Evolutionary conservation across 1,140 invertebrate genomes (phyloP), one percentile per base, ranked within the genome.

Genomic region (Trichogramma pretiosum): DNA sequence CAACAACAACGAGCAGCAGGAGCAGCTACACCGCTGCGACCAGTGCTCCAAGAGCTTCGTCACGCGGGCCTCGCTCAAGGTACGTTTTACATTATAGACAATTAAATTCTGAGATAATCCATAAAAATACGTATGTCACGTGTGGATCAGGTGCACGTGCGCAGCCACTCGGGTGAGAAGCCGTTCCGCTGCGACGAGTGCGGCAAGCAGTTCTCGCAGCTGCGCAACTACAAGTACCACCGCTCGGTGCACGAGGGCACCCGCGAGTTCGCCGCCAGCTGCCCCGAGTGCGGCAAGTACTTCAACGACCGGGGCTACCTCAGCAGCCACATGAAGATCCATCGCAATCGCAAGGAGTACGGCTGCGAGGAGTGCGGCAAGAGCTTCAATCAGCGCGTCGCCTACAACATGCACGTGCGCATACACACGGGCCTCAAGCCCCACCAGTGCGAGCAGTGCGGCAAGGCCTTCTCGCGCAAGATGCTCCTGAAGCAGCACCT

Each of bases 351-450:
- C 14, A 85, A 85, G 58, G 83, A 87, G 57, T 86, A 87, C 61
- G 80, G 77, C 19, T 87, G 84, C 57, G 74, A 77, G 13, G 77
- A 80, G 45, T 87, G 84, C 57, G 81, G 81, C 1, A 85, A 85
- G 59, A 78, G 83, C 14, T 87, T 87, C 57, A 87, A 88, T 64
- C 85, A 88, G 61, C 74, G 85, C 17, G 85, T 87, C 13, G 84
- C 83, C 5, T 87, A 85, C 62, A 87, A 86, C 57, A 87, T 87
- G 85, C 86, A 89, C 62, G 76, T 85, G 0, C 67, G 84, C 28
- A 87, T 87, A 40, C 85, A 88, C 55, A 87, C 83, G 32, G 83
- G 87, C 23, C 80, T 89, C 10, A 87, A 89, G 57, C 90, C 90
- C 0, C 90, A 93, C 69, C 79, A 83, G 44, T 94, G 90, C 59